A percentile compares a stretch with the other conserved stretches of the same genome.
phyloP scores from a whole-genome alignment of 2,797 vertebrate genomes.

The Liparis tanakae region DNA sequence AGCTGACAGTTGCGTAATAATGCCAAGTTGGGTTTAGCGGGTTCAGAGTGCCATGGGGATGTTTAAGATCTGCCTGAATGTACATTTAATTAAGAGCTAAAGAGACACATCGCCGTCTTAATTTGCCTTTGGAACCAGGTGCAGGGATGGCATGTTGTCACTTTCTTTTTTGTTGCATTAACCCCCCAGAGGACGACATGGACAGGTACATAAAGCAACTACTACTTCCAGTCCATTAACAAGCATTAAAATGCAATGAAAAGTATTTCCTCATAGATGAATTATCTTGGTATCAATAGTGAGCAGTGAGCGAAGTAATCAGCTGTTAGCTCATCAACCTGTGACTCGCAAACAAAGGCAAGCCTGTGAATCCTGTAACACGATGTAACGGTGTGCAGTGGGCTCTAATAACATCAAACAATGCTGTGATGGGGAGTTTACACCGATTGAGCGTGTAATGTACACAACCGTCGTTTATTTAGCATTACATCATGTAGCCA shows the following conservation, averaged over 20 bases:
- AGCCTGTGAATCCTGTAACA: no score
- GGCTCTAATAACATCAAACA: no score
- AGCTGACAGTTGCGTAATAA: neutral
- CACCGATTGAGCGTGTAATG: no score
- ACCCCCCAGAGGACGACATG: neutral
- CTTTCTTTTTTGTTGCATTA: neutral
- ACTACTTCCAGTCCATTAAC: neutral
- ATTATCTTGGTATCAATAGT: no score
- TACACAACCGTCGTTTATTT: no score
- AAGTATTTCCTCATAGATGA: neutral
- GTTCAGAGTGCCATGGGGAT: neutral
- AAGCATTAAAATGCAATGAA: neutral
- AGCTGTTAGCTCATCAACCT: no score
- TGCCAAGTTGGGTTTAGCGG: neutral
- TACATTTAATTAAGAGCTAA: neutral
- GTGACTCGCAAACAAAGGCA: no score
- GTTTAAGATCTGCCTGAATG: neutral
- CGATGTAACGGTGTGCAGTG: no score
- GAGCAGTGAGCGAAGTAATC: no score
- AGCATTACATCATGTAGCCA: no score
- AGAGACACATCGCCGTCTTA: neutral
- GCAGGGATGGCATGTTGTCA: neutral
- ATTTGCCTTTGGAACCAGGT: neutral
- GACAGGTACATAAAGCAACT: neutral
- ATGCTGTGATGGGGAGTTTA: no score